These are phyloP conservation scores for Congeria kusceri DNA, from an alignment of 2,888 invertebrate genomes.

Conservation along the genomic window DNA sequence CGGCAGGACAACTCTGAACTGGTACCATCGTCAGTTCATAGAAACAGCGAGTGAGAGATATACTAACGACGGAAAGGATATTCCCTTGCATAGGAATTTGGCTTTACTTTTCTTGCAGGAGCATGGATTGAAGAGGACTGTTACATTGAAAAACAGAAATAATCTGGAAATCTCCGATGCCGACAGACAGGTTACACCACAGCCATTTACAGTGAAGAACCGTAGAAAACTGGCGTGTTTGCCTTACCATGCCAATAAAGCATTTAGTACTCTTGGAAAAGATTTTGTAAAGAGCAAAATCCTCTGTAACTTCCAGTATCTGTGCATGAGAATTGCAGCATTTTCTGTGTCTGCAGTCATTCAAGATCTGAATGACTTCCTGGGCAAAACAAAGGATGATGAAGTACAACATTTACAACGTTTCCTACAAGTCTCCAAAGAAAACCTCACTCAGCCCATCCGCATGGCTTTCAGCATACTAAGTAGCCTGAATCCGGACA, in stretches of 20 bases:
- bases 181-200: constrained; percentile 81
- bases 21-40: constrained; percentile 83
- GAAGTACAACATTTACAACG: constrained; percentile 89
- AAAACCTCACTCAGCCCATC: constrained; percentile 53
- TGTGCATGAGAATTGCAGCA: constrained; percentile 71
- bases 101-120: constrained; percentile 75
- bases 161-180: constrained; percentile 74
- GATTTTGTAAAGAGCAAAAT: constrained; percentile 67
- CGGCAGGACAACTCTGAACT: constrained; percentile 79
- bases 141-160: constrained; percentile 75
- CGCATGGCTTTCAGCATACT: constrained; percentile 72
- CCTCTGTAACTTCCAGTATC: constrained; percentile 75
- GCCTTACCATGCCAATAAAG: constrained; percentile 72
- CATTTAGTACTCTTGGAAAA: constrained; percentile 48
- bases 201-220: constrained; percentile 69
- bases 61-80: constrained; percentile 55
- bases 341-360: constrained; percentile 87
- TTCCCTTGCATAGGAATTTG: constrained; percentile 72
- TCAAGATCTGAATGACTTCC: constrained; percentile 91
- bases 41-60: constrained; percentile 77
- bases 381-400: constrained; percentile 92
- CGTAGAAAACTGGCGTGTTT: constrained; percentile 75
- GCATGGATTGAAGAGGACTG: constrained; percentile 71
- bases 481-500: constrained; percentile 58
- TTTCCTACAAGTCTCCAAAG: constrained; percentile 64